Evolutionary conservation across 2,113 vertebrate genomes (phyloP).

Genomic region (Petrocephalus zakoni): DNA sequence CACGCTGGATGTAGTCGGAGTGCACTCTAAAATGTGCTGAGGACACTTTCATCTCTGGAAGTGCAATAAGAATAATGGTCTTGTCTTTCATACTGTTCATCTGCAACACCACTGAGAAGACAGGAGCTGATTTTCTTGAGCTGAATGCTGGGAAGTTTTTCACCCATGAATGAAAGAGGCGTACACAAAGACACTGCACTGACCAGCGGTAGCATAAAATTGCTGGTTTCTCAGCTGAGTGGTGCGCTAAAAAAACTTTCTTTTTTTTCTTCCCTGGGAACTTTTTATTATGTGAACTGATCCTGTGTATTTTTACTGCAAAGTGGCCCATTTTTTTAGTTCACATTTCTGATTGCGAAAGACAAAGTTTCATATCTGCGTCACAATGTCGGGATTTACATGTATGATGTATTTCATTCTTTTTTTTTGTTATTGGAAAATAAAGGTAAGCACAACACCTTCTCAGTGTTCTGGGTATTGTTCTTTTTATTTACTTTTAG

Average conservation of each 20-base stretch:
- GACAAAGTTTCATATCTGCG: not conserved
- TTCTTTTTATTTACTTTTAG: not conserved
- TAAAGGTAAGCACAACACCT: not conserved
- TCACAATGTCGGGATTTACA: not conserved
- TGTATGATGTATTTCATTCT: not conserved
- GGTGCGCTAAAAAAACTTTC: not conserved
- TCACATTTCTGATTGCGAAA: not conserved
- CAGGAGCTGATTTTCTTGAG: not conserved
- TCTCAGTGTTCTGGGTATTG: not conserved
- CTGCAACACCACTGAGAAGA: not conserved
- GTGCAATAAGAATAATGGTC: not conserved
- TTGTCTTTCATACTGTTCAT: slow-evolving; percentile 1
- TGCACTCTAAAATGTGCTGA: not conserved
- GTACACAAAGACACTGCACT: not conserved
- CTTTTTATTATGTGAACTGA: too few species aligned
- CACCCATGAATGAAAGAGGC: not conserved
- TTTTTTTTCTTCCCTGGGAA: not conserved
- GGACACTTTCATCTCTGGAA: slow-evolving; percentile 5
- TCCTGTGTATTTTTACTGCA: not conserved
- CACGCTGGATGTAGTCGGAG: not conserved
- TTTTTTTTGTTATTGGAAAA: not conserved
- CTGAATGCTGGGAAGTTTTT: slow-evolving; percentile 2
- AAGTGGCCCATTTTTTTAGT: not conserved
- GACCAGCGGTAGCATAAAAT: slow-evolving; percentile 4
- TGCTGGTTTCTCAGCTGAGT: not conserved